Conservation (phyloP, 1,140 invertebrate species). For the Galleria mellonella region DNA sequence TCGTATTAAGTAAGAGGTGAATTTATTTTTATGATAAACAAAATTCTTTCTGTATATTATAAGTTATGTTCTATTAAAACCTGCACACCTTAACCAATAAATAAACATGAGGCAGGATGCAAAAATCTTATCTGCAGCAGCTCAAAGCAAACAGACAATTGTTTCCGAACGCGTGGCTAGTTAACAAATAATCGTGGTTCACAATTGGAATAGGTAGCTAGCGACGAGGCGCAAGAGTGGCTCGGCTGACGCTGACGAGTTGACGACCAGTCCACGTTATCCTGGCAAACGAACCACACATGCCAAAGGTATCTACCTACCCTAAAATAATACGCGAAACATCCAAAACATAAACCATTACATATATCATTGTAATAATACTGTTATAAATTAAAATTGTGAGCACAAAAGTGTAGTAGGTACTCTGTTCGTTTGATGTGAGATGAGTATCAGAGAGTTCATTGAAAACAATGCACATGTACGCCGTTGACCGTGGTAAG, state of each 20-base stretch:
- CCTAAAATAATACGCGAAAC: constrained; percentile 5
- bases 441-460: too few relatives aligned
- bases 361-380: too few relatives aligned
- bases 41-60: too few relatives aligned
- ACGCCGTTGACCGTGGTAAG: too few relatives aligned
- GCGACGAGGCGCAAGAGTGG: constrained; percentile 35
- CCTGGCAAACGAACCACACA: constrained; percentile 47
- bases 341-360: neutral
- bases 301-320: constrained; percentile 16
- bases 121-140: constrained; percentile 60
- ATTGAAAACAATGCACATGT: too few relatives aligned
- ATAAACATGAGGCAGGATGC: constrained; percentile 8
- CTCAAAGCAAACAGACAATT: constrained; percentile 60
- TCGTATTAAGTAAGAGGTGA: too few relatives aligned
- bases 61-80: too few relatives aligned
- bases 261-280: constrained; percentile 52
- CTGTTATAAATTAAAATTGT: too few relatives aligned
- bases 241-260: constrained; percentile 5
- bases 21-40: too few relatives aligned
- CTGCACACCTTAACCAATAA: too few relatives aligned
- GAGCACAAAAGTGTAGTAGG: too few relatives aligned
- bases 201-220: constrained; percentile 57
- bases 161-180: constrained; percentile 68
- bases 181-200: constrained; percentile 66
- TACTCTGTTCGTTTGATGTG: too few relatives aligned